These are phyloP conservation scores for Drosophila maculinotata DNA, from an alignment of 2,888 invertebrate genomes.

Conservation along the genomic window DNA sequence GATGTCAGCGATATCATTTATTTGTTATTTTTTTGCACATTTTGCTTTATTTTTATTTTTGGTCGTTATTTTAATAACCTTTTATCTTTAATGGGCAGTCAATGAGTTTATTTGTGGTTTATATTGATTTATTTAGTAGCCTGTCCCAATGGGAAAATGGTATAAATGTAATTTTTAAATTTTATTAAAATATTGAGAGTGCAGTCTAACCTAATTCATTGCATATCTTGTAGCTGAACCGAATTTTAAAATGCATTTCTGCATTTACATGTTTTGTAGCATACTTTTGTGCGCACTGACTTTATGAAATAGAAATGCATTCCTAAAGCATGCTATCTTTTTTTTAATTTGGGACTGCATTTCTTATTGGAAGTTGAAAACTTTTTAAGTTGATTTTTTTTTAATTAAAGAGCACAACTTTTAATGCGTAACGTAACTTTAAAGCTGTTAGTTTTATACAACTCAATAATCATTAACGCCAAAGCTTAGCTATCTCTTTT, in stretches of 20 bases:
- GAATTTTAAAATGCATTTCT: background rate
- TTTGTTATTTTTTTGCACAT: constrained; percentile 52
- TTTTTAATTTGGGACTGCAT: background rate
- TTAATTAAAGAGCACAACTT: no score
- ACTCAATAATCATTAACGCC: no score
- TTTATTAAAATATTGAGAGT: no score
- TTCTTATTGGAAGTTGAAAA: background rate
- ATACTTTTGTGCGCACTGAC: constrained; percentile 10
- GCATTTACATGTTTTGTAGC: background rate
- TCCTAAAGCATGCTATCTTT: constrained; percentile 17
- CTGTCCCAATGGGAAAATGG: background rate
- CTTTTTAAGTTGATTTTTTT: no score
- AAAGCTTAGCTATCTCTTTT: no score
- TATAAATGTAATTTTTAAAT: background rate
- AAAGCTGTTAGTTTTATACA: no score
- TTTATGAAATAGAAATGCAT: no score
- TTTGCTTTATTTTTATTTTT: constrained; percentile 11
- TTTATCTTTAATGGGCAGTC: background rate
- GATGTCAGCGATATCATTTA: constrained; percentile 58
- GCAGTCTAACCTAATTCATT: background rate
- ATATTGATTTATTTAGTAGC: constrained; percentile 40
- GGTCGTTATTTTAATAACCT: constrained; percentile 49
- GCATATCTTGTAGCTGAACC: constrained; percentile 28
- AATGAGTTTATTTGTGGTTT: constrained; percentile 39
- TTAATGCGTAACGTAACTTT: no score